A percentile compares a stretch with the other conserved stretches of the same genome.
Evolutionary conservation across 1,140 invertebrate species (phyloP).

Genomic region (Trypoxylus dichotomus): DNA sequence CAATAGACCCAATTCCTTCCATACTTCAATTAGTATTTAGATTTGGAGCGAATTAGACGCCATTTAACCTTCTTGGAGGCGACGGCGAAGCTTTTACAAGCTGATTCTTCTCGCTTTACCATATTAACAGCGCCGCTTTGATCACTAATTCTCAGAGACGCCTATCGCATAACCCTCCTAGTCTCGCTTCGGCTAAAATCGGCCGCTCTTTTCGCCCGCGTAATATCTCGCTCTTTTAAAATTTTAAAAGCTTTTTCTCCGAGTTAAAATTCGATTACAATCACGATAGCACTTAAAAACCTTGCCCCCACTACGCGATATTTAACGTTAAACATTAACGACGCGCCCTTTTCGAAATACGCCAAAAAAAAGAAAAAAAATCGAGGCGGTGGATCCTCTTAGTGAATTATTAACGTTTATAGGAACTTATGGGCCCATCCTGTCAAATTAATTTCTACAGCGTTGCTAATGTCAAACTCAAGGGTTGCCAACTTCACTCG

Average conservation of each 20-base stretch:
- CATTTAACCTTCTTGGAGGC: no score
- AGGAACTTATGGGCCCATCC: no score
- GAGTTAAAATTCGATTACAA: constrained; percentile 18
- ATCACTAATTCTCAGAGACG: background rate
- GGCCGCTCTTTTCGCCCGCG: no score
- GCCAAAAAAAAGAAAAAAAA: background rate
- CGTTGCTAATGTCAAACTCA: no score
- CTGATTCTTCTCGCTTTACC: background rate
- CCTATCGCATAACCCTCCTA: background rate
- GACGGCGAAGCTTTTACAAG: no score
- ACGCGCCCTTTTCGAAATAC: background rate
- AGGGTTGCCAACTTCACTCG: no score
- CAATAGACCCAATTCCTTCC: no score
- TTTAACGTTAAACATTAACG: background rate
- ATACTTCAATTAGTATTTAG: no score
- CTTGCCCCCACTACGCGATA: background rate
- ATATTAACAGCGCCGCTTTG: background rate
- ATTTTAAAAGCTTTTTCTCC: constrained; percentile 8
- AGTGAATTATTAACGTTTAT: background rate
- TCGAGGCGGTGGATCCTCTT: background rate
- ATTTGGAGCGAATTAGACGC: no score
- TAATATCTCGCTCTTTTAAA: constrained; percentile 7
- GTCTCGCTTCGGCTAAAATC: background rate
- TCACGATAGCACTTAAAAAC: constrained; percentile 1
- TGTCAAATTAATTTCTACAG: no score